Base-by-base conservation (phyloP, 1,140 invertebrate species). In the Diachasma alloeum region DNA sequence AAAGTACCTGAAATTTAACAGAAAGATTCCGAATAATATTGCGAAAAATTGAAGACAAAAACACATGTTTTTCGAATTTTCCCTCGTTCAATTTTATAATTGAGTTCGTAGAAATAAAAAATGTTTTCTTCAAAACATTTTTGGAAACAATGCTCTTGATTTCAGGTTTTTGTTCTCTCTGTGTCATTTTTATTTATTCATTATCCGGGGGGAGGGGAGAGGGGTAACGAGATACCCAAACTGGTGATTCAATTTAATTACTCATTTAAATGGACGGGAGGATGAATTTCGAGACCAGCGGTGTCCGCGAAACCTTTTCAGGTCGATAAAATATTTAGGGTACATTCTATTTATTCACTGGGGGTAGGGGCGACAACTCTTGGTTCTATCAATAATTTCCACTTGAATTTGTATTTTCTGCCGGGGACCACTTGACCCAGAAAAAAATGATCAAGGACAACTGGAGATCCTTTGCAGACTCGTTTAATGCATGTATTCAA, bases 361-460 rank as follows among this genome's bases (percentile, higher is more conserved):
- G 68, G 48, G 42, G 8, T 24, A 26, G 42, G 70, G 39, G n/a
- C 5, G 59, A 26, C 22, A 63, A 63, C 24, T 31, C 24, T 31
- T n/a, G 59, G 2, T 72, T 72, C 31, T 72, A 72, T 59, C 71
- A 72, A 72, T 72, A 72, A 72, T 26, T 72, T 70, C 31, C 36
- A 70, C 67, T 70, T 39, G 36, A 68, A 39, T 70, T 39, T 70
- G 6, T 24, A 24, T 72, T 72, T n/a, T 72, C 42, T 48, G n/a
- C 24, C 11, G 24, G 59, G 22, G 5, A 13, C 59, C 6, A 63
- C 59, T 63, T 63, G 59, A 42, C 67, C 36, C 67, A 36, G 17
- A 39, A 42, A n/a, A 68, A 70, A 22, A 44, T 70, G 0, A 70
- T 70, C 37, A 39, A 70, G 68, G 37, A 46, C 42, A 42, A 17